Percentiles rank a stretch among this genome's conserved stretches.
Evolutionary conservation across 1,140 invertebrate species (phyloP).

Genomic region (Mesaphorura yosii): DNA sequence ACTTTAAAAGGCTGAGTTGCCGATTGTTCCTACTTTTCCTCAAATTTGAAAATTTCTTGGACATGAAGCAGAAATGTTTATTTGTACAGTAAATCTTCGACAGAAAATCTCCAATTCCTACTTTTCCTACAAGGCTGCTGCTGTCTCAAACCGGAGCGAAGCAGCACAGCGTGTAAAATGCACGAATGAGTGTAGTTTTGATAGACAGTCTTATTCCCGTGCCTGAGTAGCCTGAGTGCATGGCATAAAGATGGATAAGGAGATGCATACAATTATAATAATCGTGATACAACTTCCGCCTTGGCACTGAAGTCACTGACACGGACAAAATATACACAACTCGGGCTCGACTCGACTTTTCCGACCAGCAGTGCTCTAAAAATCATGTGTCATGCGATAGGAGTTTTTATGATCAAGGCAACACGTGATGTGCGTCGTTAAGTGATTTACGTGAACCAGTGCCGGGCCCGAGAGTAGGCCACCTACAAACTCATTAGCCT

Average conservation of each 20-base stretch:
- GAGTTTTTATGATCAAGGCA: background rate
- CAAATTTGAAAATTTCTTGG: too few relatives aligned
- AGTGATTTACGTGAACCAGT: background rate
- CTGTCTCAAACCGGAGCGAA: too few relatives aligned
- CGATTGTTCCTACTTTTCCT: too few relatives aligned
- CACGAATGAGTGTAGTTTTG: too few relatives aligned
- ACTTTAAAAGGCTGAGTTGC: too few relatives aligned
- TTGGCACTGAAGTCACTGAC: background rate
- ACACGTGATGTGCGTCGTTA: background rate
- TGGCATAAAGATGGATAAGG: background rate
- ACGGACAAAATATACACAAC: background rate
- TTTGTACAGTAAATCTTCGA: too few relatives aligned
- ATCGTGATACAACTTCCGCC: background rate
- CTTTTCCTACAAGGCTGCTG: too few relatives aligned
- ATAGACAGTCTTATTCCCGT: background rate
- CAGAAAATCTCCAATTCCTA: too few relatives aligned
- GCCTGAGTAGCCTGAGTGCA: slow-evolving; percentile 1
- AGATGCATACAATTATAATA: background rate
- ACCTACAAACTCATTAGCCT: background rate
- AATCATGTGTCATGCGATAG: too few relatives aligned
- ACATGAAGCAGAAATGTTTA: too few relatives aligned
- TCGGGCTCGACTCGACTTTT: background rate
- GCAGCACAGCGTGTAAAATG: too few relatives aligned
- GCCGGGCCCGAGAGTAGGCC: background rate
- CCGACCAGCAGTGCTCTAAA: too few relatives aligned